Conservation (phyloP, 2,888 invertebrate genomes). For the Tenodera sinensis region DNA sequence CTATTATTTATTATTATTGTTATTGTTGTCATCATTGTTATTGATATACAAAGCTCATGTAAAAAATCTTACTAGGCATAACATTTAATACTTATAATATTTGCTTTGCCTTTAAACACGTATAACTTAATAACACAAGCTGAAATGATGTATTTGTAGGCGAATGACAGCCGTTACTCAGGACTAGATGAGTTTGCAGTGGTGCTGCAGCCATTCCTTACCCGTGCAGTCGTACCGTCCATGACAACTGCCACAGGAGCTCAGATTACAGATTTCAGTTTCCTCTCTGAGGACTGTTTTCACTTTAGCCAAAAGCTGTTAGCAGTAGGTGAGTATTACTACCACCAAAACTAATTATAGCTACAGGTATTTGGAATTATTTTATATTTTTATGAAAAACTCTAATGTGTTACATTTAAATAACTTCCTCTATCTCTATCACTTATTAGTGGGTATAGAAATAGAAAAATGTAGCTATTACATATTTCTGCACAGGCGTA, state of each 20-base stretch:
- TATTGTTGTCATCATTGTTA: no score
- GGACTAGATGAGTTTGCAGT: conserved; percentile 30
- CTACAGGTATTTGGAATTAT: no score
- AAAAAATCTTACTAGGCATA: no score
- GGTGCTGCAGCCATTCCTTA: conserved; percentile 28
- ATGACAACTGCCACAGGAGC: not conserved
- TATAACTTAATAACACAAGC: not conserved
- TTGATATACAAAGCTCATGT: no score
- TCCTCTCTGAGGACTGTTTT: conserved; percentile 32
- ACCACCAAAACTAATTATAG: not conserved
- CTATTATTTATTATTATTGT: no score
- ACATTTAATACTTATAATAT: no score
- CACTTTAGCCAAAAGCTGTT: conserved; percentile 30
- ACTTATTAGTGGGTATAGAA: no score
- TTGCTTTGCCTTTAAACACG: not conserved
- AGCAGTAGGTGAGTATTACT: conserved; percentile 17
- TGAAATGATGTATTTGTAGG: not conserved
- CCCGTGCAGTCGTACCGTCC: conserved; percentile 16
- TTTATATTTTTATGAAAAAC: no score
- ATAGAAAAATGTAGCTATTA: no score
- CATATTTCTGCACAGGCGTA: no score
- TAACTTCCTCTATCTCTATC: no score
- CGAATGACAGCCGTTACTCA: not conserved
- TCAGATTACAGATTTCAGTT: conserved; percentile 25
- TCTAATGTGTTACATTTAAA: no score